Conservation (phyloP, 2,888 invertebrate genomes). For the Tenthredo amoena region DNA sequence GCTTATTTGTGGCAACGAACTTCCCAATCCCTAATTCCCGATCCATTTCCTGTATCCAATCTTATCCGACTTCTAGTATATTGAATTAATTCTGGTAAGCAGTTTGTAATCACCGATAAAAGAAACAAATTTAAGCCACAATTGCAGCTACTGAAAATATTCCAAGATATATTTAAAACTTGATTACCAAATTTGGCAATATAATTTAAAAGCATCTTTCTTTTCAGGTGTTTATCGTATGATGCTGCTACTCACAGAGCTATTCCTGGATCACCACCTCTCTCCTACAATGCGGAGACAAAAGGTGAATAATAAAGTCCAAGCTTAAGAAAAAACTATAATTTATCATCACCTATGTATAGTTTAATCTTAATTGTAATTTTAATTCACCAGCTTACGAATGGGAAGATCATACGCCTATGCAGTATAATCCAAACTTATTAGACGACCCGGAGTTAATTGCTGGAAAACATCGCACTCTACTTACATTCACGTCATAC, state of each 20-base stretch:
- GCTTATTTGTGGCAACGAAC: background rate
- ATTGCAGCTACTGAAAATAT: background rate
- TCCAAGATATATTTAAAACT: background rate
- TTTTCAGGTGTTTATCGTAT: constrained; percentile 86
- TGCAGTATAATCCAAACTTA: constrained; percentile 91
- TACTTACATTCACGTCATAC: constrained; percentile 93
- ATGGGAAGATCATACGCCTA: constrained; percentile 75
- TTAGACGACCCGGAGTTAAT: constrained; percentile 96
- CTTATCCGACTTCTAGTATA: constrained; percentile 24
- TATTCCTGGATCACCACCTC: constrained; percentile 78
- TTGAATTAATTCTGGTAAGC: constrained; percentile 13
- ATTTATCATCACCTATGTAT: background rate
- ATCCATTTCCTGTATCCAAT: constrained; percentile 11
- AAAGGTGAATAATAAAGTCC: constrained; percentile 73
- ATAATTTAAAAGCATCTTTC: constrained; percentile 46
- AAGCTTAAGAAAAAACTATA: background rate
- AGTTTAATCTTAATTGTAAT: background rate
- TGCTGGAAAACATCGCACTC: constrained; percentile 92
- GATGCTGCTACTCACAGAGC: constrained; percentile 84
- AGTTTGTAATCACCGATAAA: background rate
- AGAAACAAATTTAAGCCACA: background rate
- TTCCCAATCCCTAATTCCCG: background rate
- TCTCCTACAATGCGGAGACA: constrained; percentile 75
- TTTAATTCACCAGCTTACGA: constrained; percentile 69
- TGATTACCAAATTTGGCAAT: background rate